Conservation (phyloP, 2,797 vertebrate genomes). For the Lithobates sylvaticus region DNA sequence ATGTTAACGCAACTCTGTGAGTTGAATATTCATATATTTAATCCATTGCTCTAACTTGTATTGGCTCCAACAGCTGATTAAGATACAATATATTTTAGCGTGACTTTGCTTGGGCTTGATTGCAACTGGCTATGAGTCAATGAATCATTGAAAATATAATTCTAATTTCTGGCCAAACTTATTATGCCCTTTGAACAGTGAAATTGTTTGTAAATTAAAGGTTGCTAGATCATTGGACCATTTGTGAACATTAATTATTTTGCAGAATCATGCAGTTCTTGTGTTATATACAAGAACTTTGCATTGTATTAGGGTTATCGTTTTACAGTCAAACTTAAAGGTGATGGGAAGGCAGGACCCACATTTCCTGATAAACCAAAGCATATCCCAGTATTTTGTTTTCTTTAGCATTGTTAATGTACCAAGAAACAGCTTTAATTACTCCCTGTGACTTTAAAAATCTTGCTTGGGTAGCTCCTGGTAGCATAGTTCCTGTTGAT, state of each 20-base stretch:
- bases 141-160: conserved; percentile 44
- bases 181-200: conserved; percentile 51
- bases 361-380: background rate
- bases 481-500: too few species aligned
- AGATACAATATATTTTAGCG: background rate
- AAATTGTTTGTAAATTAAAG: conserved; percentile 51
- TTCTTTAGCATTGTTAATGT: background rate
- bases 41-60: background rate
- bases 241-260: conserved; percentile 18
- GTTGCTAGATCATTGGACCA: conserved; percentile 17
- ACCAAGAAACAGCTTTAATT: background rate
- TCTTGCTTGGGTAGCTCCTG: too few species aligned
- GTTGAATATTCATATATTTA: conserved; percentile 18
- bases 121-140: conserved; percentile 31
- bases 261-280: conserved; percentile 8
- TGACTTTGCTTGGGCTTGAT: conserved; percentile 20
- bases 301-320: background rate
- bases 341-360: background rate
- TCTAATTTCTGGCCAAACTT: conserved; percentile 37
- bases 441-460: background rate
- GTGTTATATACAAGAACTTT: background rate
- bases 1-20: background rate
- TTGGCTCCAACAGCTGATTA: background rate
- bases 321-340: background rate
- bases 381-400: background rate